Base-by-base conservation (phyloP, 2,888 invertebrate genomes). In the Ectemnius cavifrons region DNA sequence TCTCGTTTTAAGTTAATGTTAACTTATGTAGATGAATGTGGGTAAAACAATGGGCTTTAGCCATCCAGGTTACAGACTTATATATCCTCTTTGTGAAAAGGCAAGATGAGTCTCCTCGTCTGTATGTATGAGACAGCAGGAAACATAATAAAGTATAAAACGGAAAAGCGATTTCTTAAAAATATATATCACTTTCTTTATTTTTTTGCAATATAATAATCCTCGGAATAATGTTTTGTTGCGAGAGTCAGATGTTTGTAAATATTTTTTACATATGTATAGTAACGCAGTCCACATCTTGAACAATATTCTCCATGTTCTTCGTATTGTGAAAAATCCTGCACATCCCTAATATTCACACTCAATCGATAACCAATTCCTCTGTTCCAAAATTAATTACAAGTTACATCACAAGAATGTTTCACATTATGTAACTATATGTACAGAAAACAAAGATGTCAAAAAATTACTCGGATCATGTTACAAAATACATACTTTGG, bases 131-230 rank as follows among this genome's bases (percentile, higher is more conserved):
- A 70, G 46, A 49, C 13, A 69, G 63, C 52, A 63, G 65, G 71
- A 67, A 77, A 79, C 73, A 72, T 64, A 82, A 80, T 83, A 75
- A 76, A 81, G 80, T 67, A 73, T 67, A 62, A 80, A 79, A 75
- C 68, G 73, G 74, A 75, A 71, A 73, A 74, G 73, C 75, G 77
- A 75, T 81, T 85, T 87, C 82, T 86, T 88, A 87, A 88, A 89
- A 89, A 89, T 89, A 88, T 89, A 89, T 88, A 86, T 84, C 86
- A 85, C 84, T 88, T 84, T 84, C 82, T 86, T 89, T 87, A 84
- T 87, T 87, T 82, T 82, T 82, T 86, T 83, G 82, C 81, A 83
- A 82, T 83, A 78, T 86, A 79, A 85, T 85, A 79, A 85, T 85
- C 82, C 83, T 86, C 83, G 79, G 80, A 82, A 84, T 79, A 85